Evolutionary conservation across 2,113 vertebrate genomes (phyloP), one percentile per base, ranked within the genome.

Genomic region (Melanocharis versteri): DNA sequence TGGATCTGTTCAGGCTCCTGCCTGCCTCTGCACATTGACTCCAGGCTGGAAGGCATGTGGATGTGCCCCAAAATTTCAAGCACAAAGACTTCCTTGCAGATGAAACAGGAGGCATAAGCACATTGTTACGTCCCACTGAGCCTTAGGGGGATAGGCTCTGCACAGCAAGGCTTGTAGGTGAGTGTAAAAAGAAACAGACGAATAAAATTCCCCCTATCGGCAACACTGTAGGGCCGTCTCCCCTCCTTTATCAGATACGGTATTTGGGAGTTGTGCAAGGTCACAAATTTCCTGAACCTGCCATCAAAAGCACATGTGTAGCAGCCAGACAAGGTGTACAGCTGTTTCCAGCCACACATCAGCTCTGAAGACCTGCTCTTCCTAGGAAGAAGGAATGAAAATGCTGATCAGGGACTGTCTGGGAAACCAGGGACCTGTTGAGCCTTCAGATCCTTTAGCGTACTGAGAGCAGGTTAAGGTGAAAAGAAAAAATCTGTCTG

Each of bases 31-130:
- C 30, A 24, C 65, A 48, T 61, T 57, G 57, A 60, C 75, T 91
- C 30, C 61, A 71, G 48, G 53, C 86, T 95, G 72, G 87, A 73
- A 96, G 90, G 85, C 90, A 77, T 92, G 75, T 86, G 85, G 90
- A 93, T 72, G n/a, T 80, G 87, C 92, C 91, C 66, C 90, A 96
- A 5, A 90, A 85, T 95, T 93, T 82, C 65, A 42, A 42, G 40
- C 89, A 79, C 64, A 84, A 95, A 93, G 89, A 50, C 53, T 91
- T 65, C 40, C 45, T 82, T 9, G 2, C 47, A 85, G 89, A 57
- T 82, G n/a, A 89, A 91, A 77, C 58, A 73, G 48, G 53, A 91
- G 66, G 61, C 53, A 22, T 61, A 72, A 93, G 65, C 81, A 57
- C 70, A 28, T 84, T 76, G 40, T 69, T 91, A 45, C 0, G 0